Conservation (phyloP, 2,888 invertebrate genomes). For the Lumbricus terrestris region DNA sequence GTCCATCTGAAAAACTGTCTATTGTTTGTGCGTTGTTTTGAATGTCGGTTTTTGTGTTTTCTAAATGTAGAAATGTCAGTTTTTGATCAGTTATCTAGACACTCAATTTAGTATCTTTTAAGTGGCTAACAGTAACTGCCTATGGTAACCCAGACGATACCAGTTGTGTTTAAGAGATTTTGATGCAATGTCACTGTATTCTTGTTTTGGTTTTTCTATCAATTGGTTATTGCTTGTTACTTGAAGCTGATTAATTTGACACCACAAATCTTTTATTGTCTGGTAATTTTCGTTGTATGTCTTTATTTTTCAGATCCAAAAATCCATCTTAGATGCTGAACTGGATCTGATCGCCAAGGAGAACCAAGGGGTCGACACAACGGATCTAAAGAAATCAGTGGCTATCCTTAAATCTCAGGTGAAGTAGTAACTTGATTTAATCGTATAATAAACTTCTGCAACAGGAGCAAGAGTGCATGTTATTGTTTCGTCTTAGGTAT, state of each 20-base stretch:
- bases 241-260: neutral
- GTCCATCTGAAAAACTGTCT: neutral
- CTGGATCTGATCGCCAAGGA: conserved; percentile 85
- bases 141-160: too few relatives aligned
- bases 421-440: neutral
- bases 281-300: too few relatives aligned
- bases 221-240: neutral
- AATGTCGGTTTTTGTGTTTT: neutral
- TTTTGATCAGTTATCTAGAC: neutral
- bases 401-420: conserved; percentile 68
- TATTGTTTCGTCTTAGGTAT: neutral
- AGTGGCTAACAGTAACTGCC: too few relatives aligned
- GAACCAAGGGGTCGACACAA: conserved; percentile 82
- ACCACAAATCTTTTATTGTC: neutral
- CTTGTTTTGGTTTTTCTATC: neutral
- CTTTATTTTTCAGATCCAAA: conserved; percentile 65
- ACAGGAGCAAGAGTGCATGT: neutral
- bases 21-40: neutral
- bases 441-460: neutral
- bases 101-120: too few relatives aligned
- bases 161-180: too few relatives aligned
- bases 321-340: conserved; percentile 86
- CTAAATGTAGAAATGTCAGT: neutral
- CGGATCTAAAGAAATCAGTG: conserved; percentile 75
- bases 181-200: neutral